A percentile compares a stretch with the other conserved stretches of the same genome.
These are phyloP conservation scores for Himalopsyche anomala DNA, from an alignment of 2,888 invertebrate genomes.

Conservation along the genomic window DNA sequence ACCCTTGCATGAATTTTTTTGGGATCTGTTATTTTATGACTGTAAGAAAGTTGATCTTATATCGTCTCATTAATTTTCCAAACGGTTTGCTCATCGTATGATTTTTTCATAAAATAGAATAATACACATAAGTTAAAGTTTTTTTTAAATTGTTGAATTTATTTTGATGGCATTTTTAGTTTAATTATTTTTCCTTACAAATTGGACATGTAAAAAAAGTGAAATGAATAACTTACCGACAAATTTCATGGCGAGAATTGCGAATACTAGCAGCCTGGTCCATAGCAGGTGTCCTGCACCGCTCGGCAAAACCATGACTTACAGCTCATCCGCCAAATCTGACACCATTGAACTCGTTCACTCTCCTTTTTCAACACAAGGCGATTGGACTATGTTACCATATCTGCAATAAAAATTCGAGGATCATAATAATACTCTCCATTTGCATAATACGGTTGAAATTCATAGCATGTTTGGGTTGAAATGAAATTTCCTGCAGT, in stretches of 20 bases:
- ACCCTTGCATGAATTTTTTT: too few species aligned
- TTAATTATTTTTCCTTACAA: too few species aligned
- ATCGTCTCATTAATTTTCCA: too few species aligned
- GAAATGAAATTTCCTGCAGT: conserved; percentile 42
- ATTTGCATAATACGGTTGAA: conserved; percentile 39
- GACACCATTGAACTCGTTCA: conserved; percentile 55
- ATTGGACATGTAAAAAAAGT: too few species aligned
- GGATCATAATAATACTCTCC: background rate
- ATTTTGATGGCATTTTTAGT: too few species aligned
- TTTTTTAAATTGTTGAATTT: too few species aligned
- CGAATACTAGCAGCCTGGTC: conserved; percentile 63
- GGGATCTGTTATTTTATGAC: too few species aligned
- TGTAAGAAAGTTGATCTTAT: too few species aligned
- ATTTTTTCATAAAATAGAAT: too few species aligned
- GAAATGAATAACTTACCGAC: conserved; percentile 56
- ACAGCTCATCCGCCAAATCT: conserved; percentile 53
- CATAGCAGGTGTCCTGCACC: conserved; percentile 59
- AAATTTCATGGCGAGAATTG: conserved; percentile 61
- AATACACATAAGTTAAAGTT: too few species aligned
- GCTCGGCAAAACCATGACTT: conserved; percentile 59
- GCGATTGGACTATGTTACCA: conserved; percentile 61
- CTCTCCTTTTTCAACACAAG: conserved; percentile 4
- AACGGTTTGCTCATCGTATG: too few species aligned
- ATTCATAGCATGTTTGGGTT: conserved; percentile 42
- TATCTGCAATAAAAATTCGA: conserved; percentile 56